Evolutionary conservation across 2,888 invertebrate species (phyloP).

Genomic region (Agrilus biguttatus): DNA sequence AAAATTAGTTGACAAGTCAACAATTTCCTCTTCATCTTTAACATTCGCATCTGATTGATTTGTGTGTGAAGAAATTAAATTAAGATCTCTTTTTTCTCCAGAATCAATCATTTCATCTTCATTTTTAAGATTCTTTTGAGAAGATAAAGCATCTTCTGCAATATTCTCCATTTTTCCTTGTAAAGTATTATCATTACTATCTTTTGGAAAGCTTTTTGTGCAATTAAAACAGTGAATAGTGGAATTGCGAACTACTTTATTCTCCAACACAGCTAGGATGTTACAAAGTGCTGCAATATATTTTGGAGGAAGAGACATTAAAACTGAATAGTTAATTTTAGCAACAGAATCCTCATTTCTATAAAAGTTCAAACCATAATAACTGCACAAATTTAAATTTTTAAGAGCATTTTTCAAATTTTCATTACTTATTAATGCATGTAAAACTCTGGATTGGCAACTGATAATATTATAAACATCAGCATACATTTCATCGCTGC

Average conservation of each 20-base stretch:
- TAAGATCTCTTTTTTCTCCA: neutral
- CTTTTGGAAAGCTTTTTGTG: conserved; percentile 10
- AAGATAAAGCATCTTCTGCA: conserved; percentile 14
- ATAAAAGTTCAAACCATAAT: conserved; percentile 44
- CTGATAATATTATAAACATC: conserved; percentile 61
- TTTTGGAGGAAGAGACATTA: conserved; percentile 48
- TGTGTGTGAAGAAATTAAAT: no score
- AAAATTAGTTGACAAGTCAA: no score
- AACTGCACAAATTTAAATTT: conserved; percentile 44
- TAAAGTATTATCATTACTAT: conserved; percentile 2
- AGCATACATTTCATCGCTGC: conserved; percentile 54
- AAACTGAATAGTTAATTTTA: conserved; percentile 36
- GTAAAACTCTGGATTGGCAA: conserved; percentile 48
- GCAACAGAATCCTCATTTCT: conserved; percentile 4
- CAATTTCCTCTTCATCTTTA: no score
- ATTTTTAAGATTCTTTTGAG: no score
- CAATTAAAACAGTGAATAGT: conserved; percentile 31
- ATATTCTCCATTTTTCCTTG: neutral
- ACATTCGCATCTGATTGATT: no score
- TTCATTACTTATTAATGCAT: conserved; percentile 42
- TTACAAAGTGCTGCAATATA: conserved; percentile 70
- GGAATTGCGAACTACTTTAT: conserved; percentile 49
- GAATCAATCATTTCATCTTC: neutral
- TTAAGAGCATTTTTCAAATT: conserved; percentile 47
- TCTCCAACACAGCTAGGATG: conserved; percentile 51